Base-by-base conservation (phyloP, 2,888 invertebrate species). In the Drosophila meridiana region DNA sequence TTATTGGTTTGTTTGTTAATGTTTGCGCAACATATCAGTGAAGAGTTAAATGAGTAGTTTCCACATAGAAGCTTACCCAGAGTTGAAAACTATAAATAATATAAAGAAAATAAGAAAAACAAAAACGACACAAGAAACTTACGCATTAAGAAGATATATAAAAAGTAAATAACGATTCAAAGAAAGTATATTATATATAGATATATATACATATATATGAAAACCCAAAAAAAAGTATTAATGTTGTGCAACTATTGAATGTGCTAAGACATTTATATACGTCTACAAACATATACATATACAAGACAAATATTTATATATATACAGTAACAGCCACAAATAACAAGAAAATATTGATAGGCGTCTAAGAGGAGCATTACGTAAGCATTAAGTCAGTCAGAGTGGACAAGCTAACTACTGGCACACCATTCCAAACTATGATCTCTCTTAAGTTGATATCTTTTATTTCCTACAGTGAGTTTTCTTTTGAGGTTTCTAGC, bases 1-100 rank as follows among this genome's bases (percentile, higher is more conserved):
- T 86, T 90, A 91, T 91, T 89, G 88, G 89, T 92, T 92, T 92
- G 92, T 92, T 92, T 92, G 92, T 92, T 93, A 91, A 92, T 92
- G 92, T 92, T 93, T 92, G 92, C 92, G 92, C 92, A 91, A 92
- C 92, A 92, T 93, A 92, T 92, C 93, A 92, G 91, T 92, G 91
- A 90, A 90, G 87, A 91, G 85, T 87, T 89, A 89, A 82, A 91
- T 73, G 77, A 76, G 72, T 84, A 89, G 87, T 82, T 86, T 89
- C 89, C 82, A 85, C 79, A 74, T 84, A 82, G 72, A 85, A 75
- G 72, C 72, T 78, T 80, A 69, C 63, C 60, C 67, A 78, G 48
- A 81, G 87, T 84, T 89, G 76, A 76, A 72, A 84, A 81, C 75
- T 66, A 74, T 40, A 45, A 45, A 58, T 45, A 83, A 81, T 75